phyloP scores from a whole-genome alignment of 30 jellyfish, hydroid and myxozoan genomes.

The Aurelia sp. region DNA sequence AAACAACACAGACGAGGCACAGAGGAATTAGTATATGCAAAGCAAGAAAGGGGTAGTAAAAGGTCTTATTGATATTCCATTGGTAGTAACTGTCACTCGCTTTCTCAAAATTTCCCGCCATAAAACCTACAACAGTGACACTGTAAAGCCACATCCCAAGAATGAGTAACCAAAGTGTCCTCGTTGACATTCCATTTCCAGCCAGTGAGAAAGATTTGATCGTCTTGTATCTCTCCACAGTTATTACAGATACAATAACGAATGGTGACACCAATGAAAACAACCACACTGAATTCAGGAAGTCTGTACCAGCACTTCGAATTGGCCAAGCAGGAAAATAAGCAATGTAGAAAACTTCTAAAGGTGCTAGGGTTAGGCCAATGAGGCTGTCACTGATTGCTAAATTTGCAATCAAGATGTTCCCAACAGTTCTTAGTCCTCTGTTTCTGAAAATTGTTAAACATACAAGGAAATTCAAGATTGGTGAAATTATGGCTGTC shows the following conservation, averaged over 20 bases:
- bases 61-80: slow-evolving; percentile 60
- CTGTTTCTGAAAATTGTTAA: slow-evolving; percentile 26
- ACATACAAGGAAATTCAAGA: slow-evolving; percentile 46
- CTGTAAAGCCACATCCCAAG: slow-evolving; percentile 64
- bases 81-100: slow-evolving; percentile 34
- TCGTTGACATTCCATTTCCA: background rate
- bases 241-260: slow-evolving; percentile 65
- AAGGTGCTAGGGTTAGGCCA: slow-evolving; percentile 41
- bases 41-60: slow-evolving; percentile 75
- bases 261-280: slow-evolving; percentile 82
- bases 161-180: background rate
- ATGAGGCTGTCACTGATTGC: slow-evolving; percentile 63
- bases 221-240: slow-evolving; percentile 69
- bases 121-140: slow-evolving; percentile 41
- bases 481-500: slow-evolving; percentile 57
- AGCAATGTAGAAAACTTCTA: slow-evolving; percentile 60
- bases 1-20: slow-evolving; percentile 15
- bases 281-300: slow-evolving; percentile 59
- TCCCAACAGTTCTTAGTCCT: slow-evolving; percentile 47
- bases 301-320: slow-evolving; percentile 53
- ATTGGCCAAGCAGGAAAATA: slow-evolving; percentile 74
- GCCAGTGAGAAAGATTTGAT: slow-evolving; percentile 39
- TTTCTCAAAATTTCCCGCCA: slow-evolving; percentile 50
- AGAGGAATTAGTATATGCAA: slow-evolving; percentile 70
- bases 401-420: slow-evolving; percentile 57